Evolutionary conservation across 2,113 vertebrate species (phyloP).

Genomic region (Falcunculus frontatus): DNA sequence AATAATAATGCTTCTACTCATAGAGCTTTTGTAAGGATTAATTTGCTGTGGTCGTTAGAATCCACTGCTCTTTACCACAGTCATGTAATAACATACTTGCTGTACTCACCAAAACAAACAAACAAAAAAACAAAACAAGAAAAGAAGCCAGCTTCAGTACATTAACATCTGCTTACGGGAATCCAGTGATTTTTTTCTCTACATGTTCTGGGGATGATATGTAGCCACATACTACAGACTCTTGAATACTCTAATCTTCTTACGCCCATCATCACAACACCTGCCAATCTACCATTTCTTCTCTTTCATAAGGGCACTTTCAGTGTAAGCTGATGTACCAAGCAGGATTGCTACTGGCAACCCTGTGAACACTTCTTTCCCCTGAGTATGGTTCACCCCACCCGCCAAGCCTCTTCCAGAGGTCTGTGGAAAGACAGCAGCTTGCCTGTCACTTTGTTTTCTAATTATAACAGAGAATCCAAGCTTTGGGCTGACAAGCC

Average conservation of each 20-base stretch:
- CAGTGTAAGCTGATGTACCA: neutral
- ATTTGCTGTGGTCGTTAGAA: conserved; percentile 24
- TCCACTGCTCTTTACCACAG: neutral
- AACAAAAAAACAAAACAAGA: neutral
- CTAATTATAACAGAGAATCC: neutral
- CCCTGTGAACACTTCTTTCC: neutral
- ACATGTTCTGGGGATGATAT: neutral
- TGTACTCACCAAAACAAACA: neutral
- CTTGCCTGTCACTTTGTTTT: neutral
- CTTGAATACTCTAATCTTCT: neutral
- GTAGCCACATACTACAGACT: neutral
- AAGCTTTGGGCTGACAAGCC: neutral
- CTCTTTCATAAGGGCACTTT: neutral
- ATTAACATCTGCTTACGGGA: fast-evolving
- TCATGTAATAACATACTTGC: neutral
- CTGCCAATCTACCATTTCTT: neutral
- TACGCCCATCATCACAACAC: neutral
- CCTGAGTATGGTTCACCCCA: neutral
- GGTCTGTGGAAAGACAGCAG: neutral
- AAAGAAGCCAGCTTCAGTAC: neutral
- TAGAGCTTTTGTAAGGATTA: conserved; percentile 16
- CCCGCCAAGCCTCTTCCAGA: neutral
- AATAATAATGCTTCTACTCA: conserved; percentile 11
- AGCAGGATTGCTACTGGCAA: neutral
- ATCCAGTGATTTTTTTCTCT: neutral